phyloP scores from a whole-genome alignment of 2,797 vertebrate genomes.

The Falco novaeseelandiae region DNA sequence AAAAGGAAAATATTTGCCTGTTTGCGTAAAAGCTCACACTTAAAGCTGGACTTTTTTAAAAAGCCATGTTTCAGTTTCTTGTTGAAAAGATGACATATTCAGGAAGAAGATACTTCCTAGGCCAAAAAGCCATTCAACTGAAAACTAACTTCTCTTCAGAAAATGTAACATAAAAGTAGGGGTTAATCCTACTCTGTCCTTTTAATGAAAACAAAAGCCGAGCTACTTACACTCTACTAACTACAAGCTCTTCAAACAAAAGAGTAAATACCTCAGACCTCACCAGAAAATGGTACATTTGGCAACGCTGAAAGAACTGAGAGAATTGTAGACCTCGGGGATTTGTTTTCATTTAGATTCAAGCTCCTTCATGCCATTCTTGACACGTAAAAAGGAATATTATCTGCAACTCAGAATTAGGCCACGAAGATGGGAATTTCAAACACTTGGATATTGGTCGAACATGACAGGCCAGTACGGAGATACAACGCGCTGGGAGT shows the following conservation, averaged over 20 bases:
- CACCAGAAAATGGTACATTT: slow-evolving; percentile 35
- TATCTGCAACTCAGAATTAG: slow-evolving; percentile 22
- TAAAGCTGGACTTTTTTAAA: not conserved
- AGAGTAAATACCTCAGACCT: not conserved
- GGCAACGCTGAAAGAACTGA: not conserved
- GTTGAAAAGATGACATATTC: not conserved
- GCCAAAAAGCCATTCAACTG: not conserved
- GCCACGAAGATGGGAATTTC: not conserved
- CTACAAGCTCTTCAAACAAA: not conserved
- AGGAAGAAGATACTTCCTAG: not conserved
- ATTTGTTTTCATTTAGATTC: slow-evolving; percentile 25
- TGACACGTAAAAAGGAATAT: not conserved
- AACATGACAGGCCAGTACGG: not conserved
- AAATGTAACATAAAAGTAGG: not conserved
- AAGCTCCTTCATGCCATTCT: not conserved
- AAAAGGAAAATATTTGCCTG: not conserved
- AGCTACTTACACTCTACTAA: not conserved
- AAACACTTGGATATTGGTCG: not conserved
- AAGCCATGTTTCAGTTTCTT: not conserved
- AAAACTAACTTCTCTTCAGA: not conserved
- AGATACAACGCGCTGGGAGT: not conserved
- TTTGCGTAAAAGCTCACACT: not conserved
- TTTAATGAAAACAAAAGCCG: not conserved
- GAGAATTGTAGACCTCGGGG: not conserved
- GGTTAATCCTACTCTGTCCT: not conserved